Evolutionary conservation across 64 coral and sea anemone genomes (phyloP).

Genomic region (Actinia equina): DNA sequence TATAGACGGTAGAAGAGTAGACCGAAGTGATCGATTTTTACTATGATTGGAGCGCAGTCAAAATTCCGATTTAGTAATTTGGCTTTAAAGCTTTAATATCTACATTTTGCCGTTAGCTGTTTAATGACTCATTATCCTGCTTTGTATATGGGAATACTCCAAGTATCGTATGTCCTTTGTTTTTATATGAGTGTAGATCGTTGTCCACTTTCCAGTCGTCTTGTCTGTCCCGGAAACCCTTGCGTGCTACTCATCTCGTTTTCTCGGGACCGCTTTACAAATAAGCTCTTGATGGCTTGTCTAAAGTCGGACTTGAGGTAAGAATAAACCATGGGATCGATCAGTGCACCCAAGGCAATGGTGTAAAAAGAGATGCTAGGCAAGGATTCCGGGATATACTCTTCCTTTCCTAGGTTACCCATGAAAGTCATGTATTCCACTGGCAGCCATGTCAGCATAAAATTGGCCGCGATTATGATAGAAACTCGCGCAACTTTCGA

Average conservation of each 20-base stretch:
- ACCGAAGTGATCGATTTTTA: not conserved
- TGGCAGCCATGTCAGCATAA: slow-evolving; percentile 48
- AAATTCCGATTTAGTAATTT: not conserved
- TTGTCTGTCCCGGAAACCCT: not conserved
- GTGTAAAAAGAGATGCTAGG: slow-evolving; percentile 22
- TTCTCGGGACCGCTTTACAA: not conserved
- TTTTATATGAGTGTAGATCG: not conserved
- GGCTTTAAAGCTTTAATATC: not conserved
- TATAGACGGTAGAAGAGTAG: not conserved
- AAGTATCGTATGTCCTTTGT: not conserved
- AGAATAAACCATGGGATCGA: slow-evolving; percentile 43
- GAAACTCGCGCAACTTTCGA: slow-evolving; percentile 20
- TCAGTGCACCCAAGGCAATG: slow-evolving; percentile 23
- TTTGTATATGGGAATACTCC: not conserved
- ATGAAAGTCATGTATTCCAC: slow-evolving; percentile 41
- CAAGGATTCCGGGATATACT: slow-evolving; percentile 8
- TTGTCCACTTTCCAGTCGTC: not conserved
- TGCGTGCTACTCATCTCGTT: not conserved
- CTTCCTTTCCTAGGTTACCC: not conserved
- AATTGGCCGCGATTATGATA: slow-evolving; percentile 19
- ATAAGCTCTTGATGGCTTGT: slow-evolving; percentile 22
- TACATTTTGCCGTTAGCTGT: slow-evolving; percentile 8
- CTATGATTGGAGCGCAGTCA: not conserved
- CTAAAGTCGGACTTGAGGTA: slow-evolving; percentile 49
- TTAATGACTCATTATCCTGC: not conserved